A percentile compares a stretch with the other conserved stretches of the same genome.
phyloP scores from a whole-genome alignment of 2,888 invertebrate genomes.

The Agrilus biguttatus region DNA sequence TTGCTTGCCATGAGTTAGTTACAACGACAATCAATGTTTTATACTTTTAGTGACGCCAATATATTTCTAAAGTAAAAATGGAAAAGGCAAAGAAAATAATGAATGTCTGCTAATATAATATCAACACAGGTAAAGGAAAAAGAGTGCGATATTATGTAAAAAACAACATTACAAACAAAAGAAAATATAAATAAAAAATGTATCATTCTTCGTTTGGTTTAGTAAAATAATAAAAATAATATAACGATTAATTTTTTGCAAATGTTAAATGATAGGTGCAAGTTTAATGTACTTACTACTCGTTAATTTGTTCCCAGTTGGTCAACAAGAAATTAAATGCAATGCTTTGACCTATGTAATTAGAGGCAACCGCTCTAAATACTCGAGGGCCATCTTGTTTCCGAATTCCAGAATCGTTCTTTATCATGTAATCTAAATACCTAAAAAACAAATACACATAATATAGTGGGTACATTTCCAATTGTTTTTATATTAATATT shows the following conservation, averaged over 20 bases:
- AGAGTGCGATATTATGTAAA: no score
- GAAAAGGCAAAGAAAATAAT: background rate
- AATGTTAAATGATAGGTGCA: no score
- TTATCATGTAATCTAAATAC: conserved; percentile 18
- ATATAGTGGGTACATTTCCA: background rate
- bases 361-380: conserved; percentile 41
- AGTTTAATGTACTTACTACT: conserved; percentile 26
- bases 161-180: background rate
- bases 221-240: no score
- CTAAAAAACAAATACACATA: conserved; percentile 15
- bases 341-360: conserved; percentile 41
- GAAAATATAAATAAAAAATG: background rate
- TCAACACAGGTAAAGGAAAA: no score
- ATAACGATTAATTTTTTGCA: no score
- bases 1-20: no score
- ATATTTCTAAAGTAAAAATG: conserved; percentile 1
- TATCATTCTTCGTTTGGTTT: no score
- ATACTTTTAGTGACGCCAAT: no score
- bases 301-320: conserved; percentile 32
- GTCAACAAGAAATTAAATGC: conserved; percentile 43
- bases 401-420: conserved; percentile 36
- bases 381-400: conserved; percentile 46
- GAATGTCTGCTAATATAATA: no score
- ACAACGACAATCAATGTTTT: no score
- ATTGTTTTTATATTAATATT: background rate